Evolutionary conservation across 2,888 invertebrate genomes (phyloP).

Genomic region (Athalia rosae): DNA sequence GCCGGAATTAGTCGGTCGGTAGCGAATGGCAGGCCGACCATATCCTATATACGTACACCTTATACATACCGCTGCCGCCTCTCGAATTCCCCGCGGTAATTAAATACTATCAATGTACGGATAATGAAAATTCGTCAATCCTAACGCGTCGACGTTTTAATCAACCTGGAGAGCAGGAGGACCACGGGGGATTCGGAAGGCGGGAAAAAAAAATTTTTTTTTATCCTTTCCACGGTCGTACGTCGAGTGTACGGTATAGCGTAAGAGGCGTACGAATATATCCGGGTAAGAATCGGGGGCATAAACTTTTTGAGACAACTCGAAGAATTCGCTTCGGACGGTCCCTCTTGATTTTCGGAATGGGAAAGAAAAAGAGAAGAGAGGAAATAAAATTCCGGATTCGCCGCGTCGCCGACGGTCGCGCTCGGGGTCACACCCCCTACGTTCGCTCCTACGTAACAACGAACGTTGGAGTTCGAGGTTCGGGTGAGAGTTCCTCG

Average conservation of each 20-base stretch:
- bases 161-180: background rate
- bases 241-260: no score
- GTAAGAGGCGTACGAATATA: no score
- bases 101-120: conserved; percentile 65
- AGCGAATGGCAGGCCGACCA: conserved; percentile 10
- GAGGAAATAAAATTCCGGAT: no score
- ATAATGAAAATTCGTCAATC: conserved; percentile 19
- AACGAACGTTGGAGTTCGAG: conserved; percentile 43
- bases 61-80: conserved; percentile 54
- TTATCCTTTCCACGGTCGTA: no score
- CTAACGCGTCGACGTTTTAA: background rate
- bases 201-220: background rate
- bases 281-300: no score
- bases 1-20: conserved; percentile 66
- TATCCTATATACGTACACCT: conserved; percentile 38
- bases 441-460: conserved; percentile 23
- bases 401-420: conserved; percentile 40
- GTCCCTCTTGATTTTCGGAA: no score
- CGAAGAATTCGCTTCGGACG: no score
- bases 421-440: background rate
- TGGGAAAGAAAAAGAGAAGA: no score
- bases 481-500: conserved; percentile 19
- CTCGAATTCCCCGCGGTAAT: conserved; percentile 57
- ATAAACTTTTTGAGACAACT: no score
- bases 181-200: background rate